Base-by-base conservation (phyloP, 2,888 invertebrate species). In the Pedicia rivosa region DNA sequence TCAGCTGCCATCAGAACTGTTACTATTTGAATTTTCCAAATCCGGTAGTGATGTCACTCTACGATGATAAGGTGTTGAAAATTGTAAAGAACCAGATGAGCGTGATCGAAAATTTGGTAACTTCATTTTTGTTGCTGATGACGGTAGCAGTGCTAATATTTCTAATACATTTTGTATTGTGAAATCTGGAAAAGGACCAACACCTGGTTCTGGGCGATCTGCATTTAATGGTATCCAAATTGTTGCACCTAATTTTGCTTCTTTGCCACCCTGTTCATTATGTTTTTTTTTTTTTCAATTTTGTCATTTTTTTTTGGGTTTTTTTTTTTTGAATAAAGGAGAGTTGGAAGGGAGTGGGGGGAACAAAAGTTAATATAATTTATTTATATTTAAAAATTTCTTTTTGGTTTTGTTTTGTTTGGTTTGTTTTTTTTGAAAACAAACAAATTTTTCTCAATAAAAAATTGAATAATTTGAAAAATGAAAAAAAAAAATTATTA, bases 211-310 rank as follows among this genome's bases (percentile, higher is more conserved):
- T 13, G 46, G 44, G 5, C 46, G 47, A 9, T 43, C 47, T 26
- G 45, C 30, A 35, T 47, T 54, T 29, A 77, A 57, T 19, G 82
- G 81, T 46, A 83, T 69, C 86, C 84, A 86, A 14, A 87, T 77
- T 0, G 84, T 84, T 22, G 77, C 78, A 10, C 76, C 79, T 41
- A 83, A 56, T 46, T 76, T 74, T 22, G 84, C 82, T 55, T 77
- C 67, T 49, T 73, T 74, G 19, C 81, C 86, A 42, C 86, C 87
- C 72, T 72, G 41, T 39, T 33, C 5, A 20, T 20, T 20, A 20
- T 13, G 20, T 32, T 32, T 20, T 6, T 20, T 32, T 20, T 22
- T 8, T 13, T 32, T 32, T 32, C 13, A 20, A 20, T 6, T 6
- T 6, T 20, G 8, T 20, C 5, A 20, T 20, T 20, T 20, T 20